Evolutionary conservation across 2,113 vertebrate species (phyloP).

Genomic region (Strix aluco): DNA sequence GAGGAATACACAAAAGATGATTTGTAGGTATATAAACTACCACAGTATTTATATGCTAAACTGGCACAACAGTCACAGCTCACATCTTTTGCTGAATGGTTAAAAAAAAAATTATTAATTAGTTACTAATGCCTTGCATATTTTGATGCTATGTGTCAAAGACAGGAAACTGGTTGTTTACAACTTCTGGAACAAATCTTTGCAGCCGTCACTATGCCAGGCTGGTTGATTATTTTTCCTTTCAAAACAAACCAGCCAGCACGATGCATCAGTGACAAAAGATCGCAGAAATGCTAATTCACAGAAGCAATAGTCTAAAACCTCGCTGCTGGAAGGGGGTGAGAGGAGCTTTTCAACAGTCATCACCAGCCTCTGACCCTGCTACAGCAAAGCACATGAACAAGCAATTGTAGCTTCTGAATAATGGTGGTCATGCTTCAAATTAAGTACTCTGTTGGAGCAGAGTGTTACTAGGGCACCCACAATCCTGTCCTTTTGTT

Average conservation of each 20-base stretch:
- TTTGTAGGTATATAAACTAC: neutral
- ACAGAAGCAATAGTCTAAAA: neutral
- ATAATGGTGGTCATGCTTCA: neutral
- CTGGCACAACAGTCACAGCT: neutral
- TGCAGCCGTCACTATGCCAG: neutral
- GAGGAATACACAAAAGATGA: neutral
- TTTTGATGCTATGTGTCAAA: neutral
- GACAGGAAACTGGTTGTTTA: neutral
- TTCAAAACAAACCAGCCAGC: neutral
- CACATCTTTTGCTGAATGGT: neutral
- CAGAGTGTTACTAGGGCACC: neutral
- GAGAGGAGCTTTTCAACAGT: neutral
- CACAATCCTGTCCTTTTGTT: neutral
- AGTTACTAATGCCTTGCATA: neutral
- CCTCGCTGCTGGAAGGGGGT: neutral
- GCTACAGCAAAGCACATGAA: neutral
- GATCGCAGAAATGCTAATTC: neutral
- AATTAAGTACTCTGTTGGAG: neutral
- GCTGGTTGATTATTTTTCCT: neutral
- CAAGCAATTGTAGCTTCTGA: neutral
- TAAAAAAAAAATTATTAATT: neutral
- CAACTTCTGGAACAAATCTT: neutral
- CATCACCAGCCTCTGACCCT: neutral
- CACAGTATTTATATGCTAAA: neutral
- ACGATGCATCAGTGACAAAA: neutral